Evolutionary conservation across 2,797 vertebrate species (phyloP).

Genomic region (Acomys russatus): DNA sequence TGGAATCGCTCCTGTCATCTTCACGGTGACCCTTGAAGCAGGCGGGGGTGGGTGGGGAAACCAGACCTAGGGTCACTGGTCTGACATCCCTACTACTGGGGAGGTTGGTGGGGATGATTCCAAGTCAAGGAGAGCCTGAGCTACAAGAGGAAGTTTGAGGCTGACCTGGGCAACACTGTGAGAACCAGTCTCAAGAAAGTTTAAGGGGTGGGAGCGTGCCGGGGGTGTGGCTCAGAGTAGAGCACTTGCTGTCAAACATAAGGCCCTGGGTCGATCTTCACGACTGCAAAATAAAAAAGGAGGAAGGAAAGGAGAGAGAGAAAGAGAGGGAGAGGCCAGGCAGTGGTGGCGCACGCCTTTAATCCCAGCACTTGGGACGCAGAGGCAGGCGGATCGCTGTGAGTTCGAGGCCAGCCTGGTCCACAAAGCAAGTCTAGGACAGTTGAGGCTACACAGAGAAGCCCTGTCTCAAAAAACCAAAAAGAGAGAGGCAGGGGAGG

Average conservation of each 20-base stretch:
- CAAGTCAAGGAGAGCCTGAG: not conserved
- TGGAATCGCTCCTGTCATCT: rapidly evolving
- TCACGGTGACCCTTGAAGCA: not conserved
- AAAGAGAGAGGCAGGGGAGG: no score
- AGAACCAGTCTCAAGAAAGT: not conserved
- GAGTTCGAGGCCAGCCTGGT: no score
- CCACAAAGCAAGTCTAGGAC: no score
- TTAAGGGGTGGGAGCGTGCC: not conserved
- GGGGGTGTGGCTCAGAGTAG: no score
- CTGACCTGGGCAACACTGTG: not conserved
- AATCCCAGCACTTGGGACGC: no score
- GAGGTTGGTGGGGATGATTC: not conserved
- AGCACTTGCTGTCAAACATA: not conserved
- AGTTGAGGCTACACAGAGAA: no score
- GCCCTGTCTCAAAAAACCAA: no score
- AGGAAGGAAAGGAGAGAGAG: not conserved
- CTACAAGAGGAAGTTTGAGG: not conserved
- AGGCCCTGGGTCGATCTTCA: not conserved
- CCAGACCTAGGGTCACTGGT: not conserved
- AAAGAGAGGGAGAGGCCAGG: not conserved
- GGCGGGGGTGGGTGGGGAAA: not conserved
- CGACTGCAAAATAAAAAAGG: not conserved
- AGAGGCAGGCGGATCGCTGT: no score
- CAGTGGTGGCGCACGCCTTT: no score
- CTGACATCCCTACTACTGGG: not conserved